These are phyloP conservation scores for Anseranas semipalmata DNA, from an alignment of 2,113 vertebrate genomes.

Conservation along the genomic window DNA sequence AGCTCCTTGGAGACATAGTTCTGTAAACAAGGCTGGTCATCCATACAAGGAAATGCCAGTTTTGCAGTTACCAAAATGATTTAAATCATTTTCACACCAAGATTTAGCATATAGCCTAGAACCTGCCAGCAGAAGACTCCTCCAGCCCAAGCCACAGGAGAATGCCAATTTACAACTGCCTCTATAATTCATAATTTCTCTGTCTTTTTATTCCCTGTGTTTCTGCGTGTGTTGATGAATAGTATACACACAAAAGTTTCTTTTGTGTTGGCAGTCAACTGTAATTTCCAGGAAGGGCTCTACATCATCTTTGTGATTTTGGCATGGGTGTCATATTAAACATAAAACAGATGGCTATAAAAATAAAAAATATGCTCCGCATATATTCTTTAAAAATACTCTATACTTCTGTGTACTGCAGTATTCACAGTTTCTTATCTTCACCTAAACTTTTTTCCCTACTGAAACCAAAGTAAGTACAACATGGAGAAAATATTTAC, in stretches of 20 bases:
- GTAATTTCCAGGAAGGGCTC: conserved; percentile 15
- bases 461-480: not conserved
- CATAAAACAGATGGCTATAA: not conserved
- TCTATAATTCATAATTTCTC: conserved; percentile 4
- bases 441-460: not conserved
- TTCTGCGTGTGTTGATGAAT: not conserved
- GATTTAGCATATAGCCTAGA: not conserved
- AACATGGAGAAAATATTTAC: not conserved
- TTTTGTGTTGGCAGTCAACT: not conserved
- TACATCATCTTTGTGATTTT: conserved; percentile 2
- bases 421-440: not conserved
- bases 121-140: not conserved
- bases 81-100: not conserved
- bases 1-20: not conserved
- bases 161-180: not conserved
- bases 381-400: not conserved
- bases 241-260: not conserved
- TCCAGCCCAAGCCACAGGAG: not conserved
- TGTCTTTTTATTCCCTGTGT: not conserved
- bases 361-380: not conserved
- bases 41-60: not conserved
- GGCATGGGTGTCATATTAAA: not conserved
- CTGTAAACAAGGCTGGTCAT: conserved; percentile 8
- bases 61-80: not conserved
- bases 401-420: not conserved